Evolutionary conservation across 2,113 vertebrate genomes (phyloP), one percentile per base, ranked within the genome.

Genomic region (Anser cygnoides): DNA sequence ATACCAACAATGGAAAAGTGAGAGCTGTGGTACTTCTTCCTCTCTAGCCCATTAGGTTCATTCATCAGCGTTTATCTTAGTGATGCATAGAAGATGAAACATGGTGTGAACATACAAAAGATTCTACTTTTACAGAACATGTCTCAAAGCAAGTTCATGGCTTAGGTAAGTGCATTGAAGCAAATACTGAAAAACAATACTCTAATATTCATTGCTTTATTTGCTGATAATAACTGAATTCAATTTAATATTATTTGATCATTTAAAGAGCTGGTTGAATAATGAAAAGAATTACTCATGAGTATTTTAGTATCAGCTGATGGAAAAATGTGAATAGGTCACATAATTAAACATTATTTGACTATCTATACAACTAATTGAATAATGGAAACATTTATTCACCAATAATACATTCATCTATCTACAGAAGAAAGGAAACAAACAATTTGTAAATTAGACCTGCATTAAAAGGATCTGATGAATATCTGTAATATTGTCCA

Each of bases 321-420:
- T 74, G 62, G 52, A 23, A 95, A 95, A 91, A 93, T 84, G 44
- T 91, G 70, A 91, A 87, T 85, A 87, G 54, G 63, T 95, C 63
- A 89, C 63, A 87, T 91, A 95, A 96, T 92, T 89, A 93, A 90
- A 58, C 54, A 95, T 93, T 95, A 94, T 94, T 94, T 95, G 81
- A 82, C 74, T 95, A 80, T 95, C 75, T 95, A 91, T 92, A 58
- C 81, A 92, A 73, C 66, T 96, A 96, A 96, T 83, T 93, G 93
- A 94, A 88, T 92, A 94, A 94, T 92, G 35, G 73, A 94, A 96
- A 94, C 68, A 94, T 94, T 93, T 95, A 84, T 87, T 87, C 86
- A 75, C 62, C 62, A 94, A 82, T 90, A 93, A 92, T 79, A 76
- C 19, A 86, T 93, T 94, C n/a, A 87, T 94, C 35, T 67, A 81